Evolutionary conservation across 1,140 invertebrate genomes (phyloP).

Genomic region (Aphis craccivora): DNA sequence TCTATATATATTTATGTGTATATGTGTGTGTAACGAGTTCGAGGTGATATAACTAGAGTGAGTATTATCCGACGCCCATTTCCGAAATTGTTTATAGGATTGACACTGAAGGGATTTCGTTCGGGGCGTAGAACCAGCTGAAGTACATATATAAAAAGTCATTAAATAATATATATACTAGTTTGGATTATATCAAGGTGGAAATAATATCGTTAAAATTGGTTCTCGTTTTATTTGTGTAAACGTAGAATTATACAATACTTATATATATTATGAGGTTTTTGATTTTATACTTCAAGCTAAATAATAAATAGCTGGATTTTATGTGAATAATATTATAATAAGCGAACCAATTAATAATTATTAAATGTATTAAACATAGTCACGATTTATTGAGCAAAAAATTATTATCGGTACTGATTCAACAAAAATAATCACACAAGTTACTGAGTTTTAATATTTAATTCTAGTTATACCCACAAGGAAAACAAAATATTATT

Average conservation of each 20-base stretch:
- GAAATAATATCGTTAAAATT: not conserved
- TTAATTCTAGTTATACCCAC: too few species aligned
- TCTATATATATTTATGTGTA: not conserved
- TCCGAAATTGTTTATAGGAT: slow-evolving; percentile 8
- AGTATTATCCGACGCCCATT: not conserved
- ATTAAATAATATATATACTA: not conserved
- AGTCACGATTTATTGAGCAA: not conserved
- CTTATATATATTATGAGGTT: not conserved
- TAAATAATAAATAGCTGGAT: not conserved
- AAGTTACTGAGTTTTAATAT: too few species aligned
- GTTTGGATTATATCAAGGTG: not conserved
- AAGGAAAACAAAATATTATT: not conserved
- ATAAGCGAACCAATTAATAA: not conserved
- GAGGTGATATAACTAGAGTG: not conserved
- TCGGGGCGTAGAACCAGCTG: not conserved
- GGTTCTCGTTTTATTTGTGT: not conserved
- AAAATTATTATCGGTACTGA: not conserved
- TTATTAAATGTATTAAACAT: not conserved
- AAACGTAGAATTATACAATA: not conserved
- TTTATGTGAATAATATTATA: not conserved
- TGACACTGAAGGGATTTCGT: not conserved
- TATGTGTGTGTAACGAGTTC: not conserved
- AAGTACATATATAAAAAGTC: not conserved
- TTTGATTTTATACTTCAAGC: not conserved
- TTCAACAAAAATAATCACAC: not conserved